Evolutionary conservation across 2,888 invertebrate species (phyloP).

Genomic region (Thalpophila matura): DNA sequence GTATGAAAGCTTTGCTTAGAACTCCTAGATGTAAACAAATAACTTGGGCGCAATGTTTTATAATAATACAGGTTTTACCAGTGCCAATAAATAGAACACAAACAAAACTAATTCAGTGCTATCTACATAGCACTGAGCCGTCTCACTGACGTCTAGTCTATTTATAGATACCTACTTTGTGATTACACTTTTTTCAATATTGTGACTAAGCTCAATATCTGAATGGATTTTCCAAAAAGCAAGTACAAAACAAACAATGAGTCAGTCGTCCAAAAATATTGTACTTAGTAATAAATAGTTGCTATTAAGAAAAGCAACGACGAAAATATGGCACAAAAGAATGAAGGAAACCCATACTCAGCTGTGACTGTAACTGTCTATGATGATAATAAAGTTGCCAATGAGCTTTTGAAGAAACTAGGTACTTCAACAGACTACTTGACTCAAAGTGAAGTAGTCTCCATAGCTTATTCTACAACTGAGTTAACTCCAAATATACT

Average conservation of each 20-base stretch:
- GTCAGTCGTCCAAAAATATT: not conserved
- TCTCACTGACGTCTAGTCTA: conserved; percentile 59
- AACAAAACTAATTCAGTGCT: conserved; percentile 42
- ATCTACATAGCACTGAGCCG: conserved; percentile 36
- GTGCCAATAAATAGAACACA: conserved; percentile 24
- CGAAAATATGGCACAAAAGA: too few relatives aligned
- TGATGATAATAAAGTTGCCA: not conserved
- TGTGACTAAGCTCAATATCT: conserved; percentile 33
- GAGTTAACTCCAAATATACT: conserved; percentile 24
- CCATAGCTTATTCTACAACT: too few relatives aligned
- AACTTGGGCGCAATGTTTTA: not conserved
- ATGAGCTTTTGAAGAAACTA: conserved; percentile 8
- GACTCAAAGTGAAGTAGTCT: too few relatives aligned
- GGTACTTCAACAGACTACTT: too few relatives aligned
- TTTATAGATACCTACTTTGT: conserved; percentile 51
- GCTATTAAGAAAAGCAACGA: too few relatives aligned
- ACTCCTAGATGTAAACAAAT: not conserved
- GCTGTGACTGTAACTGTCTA: not conserved
- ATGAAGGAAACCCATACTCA: not conserved
- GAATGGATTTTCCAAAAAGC: conserved; percentile 1
- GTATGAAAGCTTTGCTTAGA: not conserved
- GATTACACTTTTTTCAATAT: conserved; percentile 39
- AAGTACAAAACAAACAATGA: not conserved
- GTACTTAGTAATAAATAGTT: not conserved
- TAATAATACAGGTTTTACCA: conserved; percentile 10